These are phyloP conservation scores for Acanthornis magna DNA, from an alignment of 2,797 vertebrate genomes.

Conservation along the genomic window DNA sequence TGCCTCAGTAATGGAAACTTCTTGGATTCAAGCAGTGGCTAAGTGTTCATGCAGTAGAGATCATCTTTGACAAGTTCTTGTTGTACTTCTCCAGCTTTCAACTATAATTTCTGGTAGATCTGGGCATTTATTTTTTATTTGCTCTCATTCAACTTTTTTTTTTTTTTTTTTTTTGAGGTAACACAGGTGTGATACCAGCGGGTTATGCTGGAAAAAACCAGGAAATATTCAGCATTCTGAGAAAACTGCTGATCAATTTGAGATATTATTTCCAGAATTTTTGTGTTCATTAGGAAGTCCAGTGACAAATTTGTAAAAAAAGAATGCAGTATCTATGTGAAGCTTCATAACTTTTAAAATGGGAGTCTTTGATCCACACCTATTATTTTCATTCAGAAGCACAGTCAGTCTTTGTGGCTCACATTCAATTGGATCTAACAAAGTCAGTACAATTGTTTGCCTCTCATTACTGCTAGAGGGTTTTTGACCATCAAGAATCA, in stretches of 20 bases:
- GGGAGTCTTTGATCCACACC: background rate
- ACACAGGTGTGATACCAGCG: background rate
- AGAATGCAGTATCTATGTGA: background rate
- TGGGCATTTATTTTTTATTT: background rate
- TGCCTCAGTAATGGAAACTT: background rate
- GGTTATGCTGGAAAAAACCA: background rate
- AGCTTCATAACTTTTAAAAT: background rate
- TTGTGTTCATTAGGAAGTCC: background rate
- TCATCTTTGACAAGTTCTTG: background rate
- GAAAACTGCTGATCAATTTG: background rate
- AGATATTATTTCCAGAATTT: background rate
- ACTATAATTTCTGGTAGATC: background rate
- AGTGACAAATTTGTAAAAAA: background rate
- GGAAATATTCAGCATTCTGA: background rate
- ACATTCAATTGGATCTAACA: background rate
- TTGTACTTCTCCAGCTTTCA: background rate
- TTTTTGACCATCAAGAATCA: background rate
- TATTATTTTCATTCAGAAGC: background rate
- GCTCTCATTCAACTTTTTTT: background rate
- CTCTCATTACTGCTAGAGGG: background rate
- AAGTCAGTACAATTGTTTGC: background rate
- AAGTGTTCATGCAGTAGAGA: background rate
- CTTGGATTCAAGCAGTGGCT: background rate
- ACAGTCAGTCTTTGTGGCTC: background rate
- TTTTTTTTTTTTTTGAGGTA: background rate